These are phyloP conservation scores for Drosophila pseudoobscura DNA, from an alignment of 1,140 invertebrate genomes.

Conservation along the genomic window DNA sequence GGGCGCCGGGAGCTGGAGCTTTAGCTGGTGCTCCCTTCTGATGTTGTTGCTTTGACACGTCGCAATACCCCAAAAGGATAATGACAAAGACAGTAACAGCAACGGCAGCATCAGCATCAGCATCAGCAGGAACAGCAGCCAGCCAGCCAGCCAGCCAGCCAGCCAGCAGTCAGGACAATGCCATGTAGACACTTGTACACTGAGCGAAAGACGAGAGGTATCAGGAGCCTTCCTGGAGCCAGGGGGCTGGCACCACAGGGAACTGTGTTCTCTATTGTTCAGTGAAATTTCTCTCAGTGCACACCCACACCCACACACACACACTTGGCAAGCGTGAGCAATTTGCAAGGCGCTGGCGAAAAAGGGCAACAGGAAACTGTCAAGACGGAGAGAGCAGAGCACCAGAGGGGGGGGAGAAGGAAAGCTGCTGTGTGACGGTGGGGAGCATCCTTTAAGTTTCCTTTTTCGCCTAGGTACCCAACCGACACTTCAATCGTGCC, in stretches of 20 bases:
- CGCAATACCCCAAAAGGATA: constrained; percentile 81
- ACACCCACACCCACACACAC: constrained; percentile 15
- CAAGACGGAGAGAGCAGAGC: constrained; percentile 32
- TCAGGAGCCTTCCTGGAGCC: too few species aligned
- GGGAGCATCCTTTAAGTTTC: constrained; percentile 77
- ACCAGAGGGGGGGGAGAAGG: not conserved
- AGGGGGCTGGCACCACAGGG: too few species aligned
- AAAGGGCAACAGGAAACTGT: constrained; percentile 77
- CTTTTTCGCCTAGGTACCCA: constrained; percentile 73
- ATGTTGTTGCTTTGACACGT: constrained; percentile 81
- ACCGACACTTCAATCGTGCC: constrained; percentile 75
- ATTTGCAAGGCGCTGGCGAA: constrained; percentile 76
- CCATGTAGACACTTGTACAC: constrained; percentile 39
- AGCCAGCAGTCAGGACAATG: constrained; percentile 65
- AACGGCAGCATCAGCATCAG: constrained; percentile 37
- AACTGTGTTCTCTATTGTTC: not conserved
- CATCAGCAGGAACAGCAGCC: constrained; percentile 12
- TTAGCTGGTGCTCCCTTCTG: constrained; percentile 39
- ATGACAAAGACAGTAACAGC: constrained; percentile 75
- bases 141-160: not conserved
- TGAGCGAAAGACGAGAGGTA: not conserved
- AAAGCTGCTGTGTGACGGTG: constrained; percentile 4
- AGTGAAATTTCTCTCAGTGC: constrained; percentile 5
- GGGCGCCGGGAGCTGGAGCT: not conserved
- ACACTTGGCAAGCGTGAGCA: constrained; percentile 72